Conservation (phyloP, 2,797 vertebrate species). For the Eospalax fontanierii region DNA sequence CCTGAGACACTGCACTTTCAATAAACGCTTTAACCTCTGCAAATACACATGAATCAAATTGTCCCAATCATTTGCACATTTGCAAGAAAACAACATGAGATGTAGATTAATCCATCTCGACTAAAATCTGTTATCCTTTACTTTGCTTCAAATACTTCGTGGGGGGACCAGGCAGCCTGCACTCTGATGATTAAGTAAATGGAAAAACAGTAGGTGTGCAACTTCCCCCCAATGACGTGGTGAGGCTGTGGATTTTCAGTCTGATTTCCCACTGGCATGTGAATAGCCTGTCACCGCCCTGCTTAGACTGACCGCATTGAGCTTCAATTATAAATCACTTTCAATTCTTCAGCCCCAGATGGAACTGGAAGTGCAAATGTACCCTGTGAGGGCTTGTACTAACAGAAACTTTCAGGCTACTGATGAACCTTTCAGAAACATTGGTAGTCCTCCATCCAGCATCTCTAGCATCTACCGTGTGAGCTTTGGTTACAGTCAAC, state of each 20-base stretch:
- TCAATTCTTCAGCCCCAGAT: background rate
- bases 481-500: background rate
- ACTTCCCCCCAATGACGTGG: background rate
- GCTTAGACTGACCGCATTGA: background rate
- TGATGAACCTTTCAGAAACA: background rate
- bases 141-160: slow-evolving; percentile 56
- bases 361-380: slow-evolving; percentile 34
- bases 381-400: background rate
- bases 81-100: slow-evolving; percentile 66
- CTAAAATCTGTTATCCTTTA: slow-evolving; percentile 78
- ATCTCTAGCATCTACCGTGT: too few species aligned
- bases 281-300: background rate
- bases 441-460: too few species aligned
- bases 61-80: slow-evolving; percentile 73
- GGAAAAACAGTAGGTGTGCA: background rate
- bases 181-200: slow-evolving; percentile 11
- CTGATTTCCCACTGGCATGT: slow-evolving; percentile 36
- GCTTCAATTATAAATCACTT: slow-evolving; percentile 48
- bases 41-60: slow-evolving; percentile 48
- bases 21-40: background rate
- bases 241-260: slow-evolving; percentile 35
- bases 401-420: background rate
- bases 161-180: background rate
- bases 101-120: slow-evolving; percentile 81
- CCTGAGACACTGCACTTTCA: background rate